Conservation (phyloP, 64 coral and sea anemone genomes). For the Porites australiensis region DNA sequence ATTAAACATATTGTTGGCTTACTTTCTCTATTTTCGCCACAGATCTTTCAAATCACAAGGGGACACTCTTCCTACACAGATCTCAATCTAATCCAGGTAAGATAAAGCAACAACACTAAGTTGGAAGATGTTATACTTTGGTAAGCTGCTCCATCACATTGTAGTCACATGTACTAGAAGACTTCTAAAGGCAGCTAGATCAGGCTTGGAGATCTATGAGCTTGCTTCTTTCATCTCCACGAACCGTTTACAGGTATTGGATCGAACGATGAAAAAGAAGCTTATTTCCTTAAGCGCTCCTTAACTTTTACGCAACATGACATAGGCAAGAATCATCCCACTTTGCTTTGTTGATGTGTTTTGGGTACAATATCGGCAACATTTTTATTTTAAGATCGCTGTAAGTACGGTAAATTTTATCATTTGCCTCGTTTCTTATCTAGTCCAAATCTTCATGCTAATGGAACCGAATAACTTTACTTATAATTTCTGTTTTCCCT, state of each 20-base stretch:
- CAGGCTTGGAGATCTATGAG: too few species aligned
- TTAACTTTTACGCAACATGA: background rate
- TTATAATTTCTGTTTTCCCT: background rate
- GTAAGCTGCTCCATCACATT: background rate
- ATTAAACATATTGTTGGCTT: background rate
- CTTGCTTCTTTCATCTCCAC: too few species aligned
- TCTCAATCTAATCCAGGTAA: slow-evolving; percentile 75
- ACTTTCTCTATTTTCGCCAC: slow-evolving; percentile 7
- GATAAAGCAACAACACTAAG: background rate
- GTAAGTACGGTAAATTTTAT: too few species aligned
- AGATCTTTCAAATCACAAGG: slow-evolving; percentile 88
- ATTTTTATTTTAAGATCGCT: background rate
- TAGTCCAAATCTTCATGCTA: background rate
- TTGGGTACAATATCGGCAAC: background rate
- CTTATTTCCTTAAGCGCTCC: background rate
- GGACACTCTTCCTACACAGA: slow-evolving; percentile 75
- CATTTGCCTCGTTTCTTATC: background rate
- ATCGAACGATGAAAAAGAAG: background rate
- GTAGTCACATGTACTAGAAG: slow-evolving; percentile 21
- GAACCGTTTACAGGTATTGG: background rate
- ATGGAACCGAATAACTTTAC: background rate
- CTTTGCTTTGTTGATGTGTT: background rate
- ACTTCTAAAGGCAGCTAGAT: background rate
- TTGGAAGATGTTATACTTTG: background rate
- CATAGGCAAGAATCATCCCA: background rate